Conservation (phyloP, 2,888 invertebrate species). For the Volucella inanis region DNA sequence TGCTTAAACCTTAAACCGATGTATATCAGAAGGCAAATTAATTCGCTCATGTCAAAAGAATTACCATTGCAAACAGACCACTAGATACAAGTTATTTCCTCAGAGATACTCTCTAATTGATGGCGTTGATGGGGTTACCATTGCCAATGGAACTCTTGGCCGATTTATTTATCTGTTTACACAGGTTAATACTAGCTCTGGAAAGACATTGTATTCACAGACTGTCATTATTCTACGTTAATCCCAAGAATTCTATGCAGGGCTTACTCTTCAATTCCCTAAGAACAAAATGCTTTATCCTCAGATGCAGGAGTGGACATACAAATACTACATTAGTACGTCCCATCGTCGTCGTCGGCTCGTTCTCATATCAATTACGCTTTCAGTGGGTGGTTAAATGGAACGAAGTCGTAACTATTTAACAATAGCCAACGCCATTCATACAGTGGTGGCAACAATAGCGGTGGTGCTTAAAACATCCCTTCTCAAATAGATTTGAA, state of each 20-base stretch:
- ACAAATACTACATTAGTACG: slow-evolving; percentile 14
- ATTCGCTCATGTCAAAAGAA: slow-evolving; percentile 67
- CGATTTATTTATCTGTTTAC: slow-evolving; percentile 53
- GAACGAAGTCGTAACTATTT: slow-evolving; percentile 43
- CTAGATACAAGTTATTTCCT: slow-evolving; percentile 32
- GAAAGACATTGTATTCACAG: background rate
- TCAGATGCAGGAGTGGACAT: slow-evolving; percentile 16
- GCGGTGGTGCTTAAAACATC: slow-evolving; percentile 6
- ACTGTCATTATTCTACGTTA: slow-evolving; percentile 43
- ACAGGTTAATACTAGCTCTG: slow-evolving; percentile 49
- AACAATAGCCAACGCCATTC: slow-evolving; percentile 55
- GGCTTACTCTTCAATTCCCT: slow-evolving; percentile 51
- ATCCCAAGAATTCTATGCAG: slow-evolving; percentile 52
- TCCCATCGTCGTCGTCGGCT: slow-evolving; percentile 19
- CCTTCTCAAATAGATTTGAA: slow-evolving; percentile 54
- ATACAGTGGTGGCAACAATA: background rate
- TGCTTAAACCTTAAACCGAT: background rate
- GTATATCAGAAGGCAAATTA: slow-evolving; percentile 46
- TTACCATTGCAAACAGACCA: slow-evolving; percentile 14
- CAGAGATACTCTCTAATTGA: slow-evolving; percentile 10
- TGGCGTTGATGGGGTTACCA: background rate
- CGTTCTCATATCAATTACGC: slow-evolving; percentile 70
- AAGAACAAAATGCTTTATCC: slow-evolving; percentile 20
- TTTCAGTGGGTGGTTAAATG: slow-evolving; percentile 57
- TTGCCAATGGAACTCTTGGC: slow-evolving; percentile 23